Evolutionary conservation across 2,888 invertebrate species (phyloP).

Genomic region (Leucoma salicis): DNA sequence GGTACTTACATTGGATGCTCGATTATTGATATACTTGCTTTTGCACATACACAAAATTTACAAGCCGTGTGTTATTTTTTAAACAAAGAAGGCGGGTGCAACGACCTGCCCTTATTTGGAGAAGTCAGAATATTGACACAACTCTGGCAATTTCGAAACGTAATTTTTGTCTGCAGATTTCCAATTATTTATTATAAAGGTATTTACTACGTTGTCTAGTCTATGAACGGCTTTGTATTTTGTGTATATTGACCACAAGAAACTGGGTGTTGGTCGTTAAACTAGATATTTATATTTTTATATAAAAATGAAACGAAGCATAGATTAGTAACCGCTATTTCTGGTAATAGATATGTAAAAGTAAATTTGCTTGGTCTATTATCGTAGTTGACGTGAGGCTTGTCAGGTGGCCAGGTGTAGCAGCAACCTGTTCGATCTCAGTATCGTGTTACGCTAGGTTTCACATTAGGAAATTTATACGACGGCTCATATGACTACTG

Average conservation of each 20-base stretch:
- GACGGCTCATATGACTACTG: slow-evolving; percentile 75
- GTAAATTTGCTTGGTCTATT: slow-evolving; percentile 62
- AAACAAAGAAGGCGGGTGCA: slow-evolving; percentile 70
- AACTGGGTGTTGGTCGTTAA: slow-evolving; percentile 7
- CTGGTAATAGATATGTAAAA: slow-evolving; percentile 50
- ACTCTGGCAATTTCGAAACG: slow-evolving; percentile 35
- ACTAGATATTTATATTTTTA: slow-evolving; percentile 8
- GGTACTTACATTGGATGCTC: too few relatives aligned
- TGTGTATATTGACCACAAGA: neutral
- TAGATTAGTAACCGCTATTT: slow-evolving; percentile 49
- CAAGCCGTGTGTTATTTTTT: slow-evolving; percentile 65
- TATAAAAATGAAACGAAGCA: slow-evolving; percentile 16
- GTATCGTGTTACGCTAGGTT: slow-evolving; percentile 77
- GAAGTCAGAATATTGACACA: slow-evolving; percentile 53
- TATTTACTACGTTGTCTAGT: slow-evolving; percentile 1
- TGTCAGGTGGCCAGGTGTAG: slow-evolving; percentile 74
- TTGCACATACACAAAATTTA: slow-evolving; percentile 13
- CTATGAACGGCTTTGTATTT: slow-evolving; percentile 1
- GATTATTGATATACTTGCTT: too few relatives aligned
- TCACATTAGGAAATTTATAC: slow-evolving; percentile 81
- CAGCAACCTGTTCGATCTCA: slow-evolving; percentile 61
- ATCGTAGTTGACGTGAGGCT: slow-evolving; percentile 60
- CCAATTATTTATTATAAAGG: slow-evolving; percentile 4
- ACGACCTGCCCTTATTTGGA: slow-evolving; percentile 75
- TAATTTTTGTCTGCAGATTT: slow-evolving; percentile 22